Base-by-base conservation (phyloP, 2,888 invertebrate genomes). In the Aelia acuminata region DNA sequence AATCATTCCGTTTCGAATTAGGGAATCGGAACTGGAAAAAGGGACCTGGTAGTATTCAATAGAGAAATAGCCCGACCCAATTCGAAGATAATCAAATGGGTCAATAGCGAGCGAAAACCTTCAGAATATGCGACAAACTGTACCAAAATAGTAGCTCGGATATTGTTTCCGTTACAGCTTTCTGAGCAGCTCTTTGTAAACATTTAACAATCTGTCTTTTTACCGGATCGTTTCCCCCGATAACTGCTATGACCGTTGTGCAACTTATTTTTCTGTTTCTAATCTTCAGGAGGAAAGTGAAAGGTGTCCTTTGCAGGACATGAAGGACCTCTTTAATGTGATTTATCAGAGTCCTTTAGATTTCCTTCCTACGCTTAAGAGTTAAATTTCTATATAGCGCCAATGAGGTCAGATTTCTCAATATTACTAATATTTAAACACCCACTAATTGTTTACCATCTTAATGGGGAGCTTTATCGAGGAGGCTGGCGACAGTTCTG, bases 361-460 rank as follows among this genome's bases (percentile, higher is more conserved):
- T 20, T 70, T 70, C 5, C 63, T 35, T 70, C 63, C 63, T 35
- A 70, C 63, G 63, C 63, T 70, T 26, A 20, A 35, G 63, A 35
- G 63, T 70, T 70, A 35, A 70, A 57, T 35, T 31, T 35, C 63
- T 70, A 70, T 70, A 70, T 70, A 70, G 63, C 31, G 63, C 5
- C 63, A 70, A 70, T 70, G 63, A 35, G 63, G 63, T 35, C 63
- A 35, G 63, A 18, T 70, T 70, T 31, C 63, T 70, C 63, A 70
- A 70, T 70, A 70, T 70, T 70, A 31, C 63, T 70, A 70, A 70
- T 70, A 70, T 70, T 70, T 70, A 70, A 70, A 70, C 63, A 70
- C 63, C 63, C 63, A 70, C 63, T 70, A 70, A 70, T 70, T 70
- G 63, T 70, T 70, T 70, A 70, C 63, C 63, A 70, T 70, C 63